Base-by-base conservation (phyloP, 2,888 invertebrate genomes). In the Troides oblongomaculatus region DNA sequence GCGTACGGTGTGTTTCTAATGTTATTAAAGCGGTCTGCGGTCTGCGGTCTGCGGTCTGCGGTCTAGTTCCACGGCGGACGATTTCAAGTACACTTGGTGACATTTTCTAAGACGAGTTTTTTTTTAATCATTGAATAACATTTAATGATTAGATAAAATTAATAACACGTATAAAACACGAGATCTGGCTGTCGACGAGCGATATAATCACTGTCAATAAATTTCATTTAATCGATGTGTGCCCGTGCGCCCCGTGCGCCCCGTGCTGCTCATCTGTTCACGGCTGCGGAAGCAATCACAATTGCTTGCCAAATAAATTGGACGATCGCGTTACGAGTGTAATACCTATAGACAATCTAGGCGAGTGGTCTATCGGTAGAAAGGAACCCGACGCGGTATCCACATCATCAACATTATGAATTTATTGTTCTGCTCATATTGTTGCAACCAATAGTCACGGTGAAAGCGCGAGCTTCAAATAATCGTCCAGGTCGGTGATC, bases 161-260 rank as follows among this genome's bases (percentile, higher is more conserved):
- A 12, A 12, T 12, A 14, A 46, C 46, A 12, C 1, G 46, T 46
- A 14, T 14, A 14, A 14, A 39, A 46, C 46, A 46, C 46, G 46
- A 39, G 46, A 46, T 12, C 14, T 7, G 23, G 82, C 18, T 80
- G 81, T 81, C 81, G 75, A 82, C 72, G 81, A 82, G 83, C 84
- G 83, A 81, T 74, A 72, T 76, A 74, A 80, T 81, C 78, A 76
- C 78, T 79, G 81, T 83, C 83, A 84, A 84, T 84, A 79, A 81
- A 82, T 84, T 82, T 82, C 83, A 85, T 85, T 87, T 86, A 85
- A 85, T 85, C 83, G 80, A 73, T 79, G 78, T 77, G 81, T 83
- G 83, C 81, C 80, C 79, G 39, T 66, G 30, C 56, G 53, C 61
- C 25, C 25, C 25, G 18, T n/a, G 12, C 6, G 53, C 1, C 36